Conservation (phyloP, 2,113 vertebrate species). For the Cheirogaleus medius region DNA sequence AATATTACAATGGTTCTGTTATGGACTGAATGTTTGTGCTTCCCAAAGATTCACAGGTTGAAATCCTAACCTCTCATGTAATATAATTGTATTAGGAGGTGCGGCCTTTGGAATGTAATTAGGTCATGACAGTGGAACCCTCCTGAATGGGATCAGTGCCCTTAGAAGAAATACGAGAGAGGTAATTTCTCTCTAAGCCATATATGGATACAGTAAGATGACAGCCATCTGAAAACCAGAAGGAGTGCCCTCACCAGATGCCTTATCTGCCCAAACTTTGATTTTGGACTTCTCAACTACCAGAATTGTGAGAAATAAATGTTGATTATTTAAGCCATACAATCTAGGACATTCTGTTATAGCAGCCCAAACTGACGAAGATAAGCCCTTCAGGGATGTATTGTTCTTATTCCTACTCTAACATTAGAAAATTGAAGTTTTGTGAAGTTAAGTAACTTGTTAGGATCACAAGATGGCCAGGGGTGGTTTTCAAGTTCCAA, state of each 20-base stretch:
- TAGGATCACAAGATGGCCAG: not conserved
- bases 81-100: not conserved
- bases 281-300: not conserved
- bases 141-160: not conserved
- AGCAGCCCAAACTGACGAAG: not conserved
- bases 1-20: not conserved
- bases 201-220: not conserved
- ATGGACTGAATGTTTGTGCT: not conserved
- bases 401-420: not conserved
- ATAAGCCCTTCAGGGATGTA: not conserved
- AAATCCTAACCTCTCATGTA: not conserved
- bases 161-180: not conserved
- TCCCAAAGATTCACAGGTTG: not conserved
- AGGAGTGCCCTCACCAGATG: not conserved
- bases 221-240: not conserved
- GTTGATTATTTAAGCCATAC: not conserved
- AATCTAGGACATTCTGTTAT: not conserved
- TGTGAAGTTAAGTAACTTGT: not conserved
- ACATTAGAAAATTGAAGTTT: not conserved
- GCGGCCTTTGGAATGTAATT: not conserved
- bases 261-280: not conserved
- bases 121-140: not conserved
- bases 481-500: not conserved
- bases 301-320: not conserved
- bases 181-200: not conserved